phyloP scores from a whole-genome alignment of 2,797 vertebrate species.

The Sarcoramphus papa region DNA sequence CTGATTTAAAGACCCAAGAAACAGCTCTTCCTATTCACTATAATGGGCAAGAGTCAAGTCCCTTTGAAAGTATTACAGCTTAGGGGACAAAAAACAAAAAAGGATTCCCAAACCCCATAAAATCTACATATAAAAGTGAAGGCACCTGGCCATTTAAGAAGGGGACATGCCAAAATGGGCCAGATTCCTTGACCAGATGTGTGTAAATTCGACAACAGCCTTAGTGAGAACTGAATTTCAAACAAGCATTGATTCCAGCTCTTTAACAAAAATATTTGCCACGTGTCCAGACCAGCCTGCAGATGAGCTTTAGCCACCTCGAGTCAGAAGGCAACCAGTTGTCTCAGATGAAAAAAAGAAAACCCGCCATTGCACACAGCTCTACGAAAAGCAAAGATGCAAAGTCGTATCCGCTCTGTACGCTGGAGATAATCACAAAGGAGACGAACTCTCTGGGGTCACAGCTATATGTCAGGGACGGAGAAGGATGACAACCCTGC shows the following conservation, averaged over 20 bases:
- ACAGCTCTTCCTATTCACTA: neutral
- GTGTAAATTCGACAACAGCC: neutral
- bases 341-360: neutral
- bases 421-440: neutral
- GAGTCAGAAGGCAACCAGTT: neutral
- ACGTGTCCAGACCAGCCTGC: accelerated
- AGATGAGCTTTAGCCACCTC: neutral
- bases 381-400: neutral
- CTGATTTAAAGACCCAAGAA: neutral
- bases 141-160: neutral
- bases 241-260: neutral
- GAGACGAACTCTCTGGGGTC: neutral
- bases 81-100: too few species aligned
- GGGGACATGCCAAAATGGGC: neutral
- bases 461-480: neutral
- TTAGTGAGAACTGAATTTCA: neutral
- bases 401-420: neutral
- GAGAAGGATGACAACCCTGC: neutral
- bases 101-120: neutral
- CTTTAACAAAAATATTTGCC: neutral
- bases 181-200: neutral
- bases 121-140: neutral
- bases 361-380: neutral
- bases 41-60: neutral
- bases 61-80: neutral